phyloP scores from a whole-genome alignment of 1,140 invertebrate genomes.

The Babylonia areolata region DNA sequence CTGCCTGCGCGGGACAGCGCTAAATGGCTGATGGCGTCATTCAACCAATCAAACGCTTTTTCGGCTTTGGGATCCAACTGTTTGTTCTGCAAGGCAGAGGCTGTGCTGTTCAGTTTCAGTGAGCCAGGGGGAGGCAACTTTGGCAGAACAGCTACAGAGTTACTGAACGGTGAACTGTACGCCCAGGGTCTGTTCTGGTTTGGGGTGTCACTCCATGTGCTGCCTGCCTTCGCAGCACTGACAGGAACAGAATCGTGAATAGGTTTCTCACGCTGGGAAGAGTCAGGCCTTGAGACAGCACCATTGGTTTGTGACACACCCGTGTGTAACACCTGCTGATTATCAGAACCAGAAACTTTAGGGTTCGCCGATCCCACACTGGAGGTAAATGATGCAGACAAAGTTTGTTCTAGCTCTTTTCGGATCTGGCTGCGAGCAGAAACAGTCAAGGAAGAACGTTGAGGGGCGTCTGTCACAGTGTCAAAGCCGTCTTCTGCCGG shows the following conservation, averaged over 20 bases:
- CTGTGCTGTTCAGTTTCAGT: neutral
- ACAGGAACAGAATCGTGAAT: neutral
- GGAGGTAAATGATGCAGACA: neutral
- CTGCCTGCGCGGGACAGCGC: conserved; percentile 55
- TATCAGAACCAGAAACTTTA: neutral
- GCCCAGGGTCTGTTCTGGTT: conserved; percentile 4
- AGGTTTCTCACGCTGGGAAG: neutral
- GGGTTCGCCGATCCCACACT: neutral
- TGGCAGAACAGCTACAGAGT: conserved; percentile 12
- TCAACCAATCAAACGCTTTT: conserved; percentile 75
- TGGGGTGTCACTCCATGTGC: neutral
- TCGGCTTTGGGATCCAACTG: conserved; percentile 52
- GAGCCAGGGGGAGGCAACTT: conserved; percentile 1
- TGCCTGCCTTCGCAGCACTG: neutral
- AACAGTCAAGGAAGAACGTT: neutral
- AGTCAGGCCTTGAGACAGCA: neutral
- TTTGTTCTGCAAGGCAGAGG: neutral
- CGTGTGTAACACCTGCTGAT: neutral
- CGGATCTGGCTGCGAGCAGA: neutral
- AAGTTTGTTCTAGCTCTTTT: conserved; percentile 2
- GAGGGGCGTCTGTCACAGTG: neutral
- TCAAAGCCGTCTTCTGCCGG: conserved; percentile 38
- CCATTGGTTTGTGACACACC: neutral
- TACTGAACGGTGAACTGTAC: neutral
- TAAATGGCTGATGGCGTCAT: conserved; percentile 69